phyloP scores from a whole-genome alignment of 2,797 vertebrate species.

The Carapus acus region DNA sequence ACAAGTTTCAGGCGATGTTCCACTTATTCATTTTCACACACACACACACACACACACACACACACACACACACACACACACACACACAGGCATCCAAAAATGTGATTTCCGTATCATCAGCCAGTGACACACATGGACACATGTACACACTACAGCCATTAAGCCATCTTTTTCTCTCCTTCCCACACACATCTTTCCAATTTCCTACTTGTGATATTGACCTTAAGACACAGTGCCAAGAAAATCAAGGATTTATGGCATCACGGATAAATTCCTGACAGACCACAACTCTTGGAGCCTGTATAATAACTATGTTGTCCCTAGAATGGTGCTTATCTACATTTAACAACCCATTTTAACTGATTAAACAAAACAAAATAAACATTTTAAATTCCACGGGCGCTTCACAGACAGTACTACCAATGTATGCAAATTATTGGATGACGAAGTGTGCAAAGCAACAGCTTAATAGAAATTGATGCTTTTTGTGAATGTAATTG shows the following conservation, averaged over 20 bases:
- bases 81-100: neutral
- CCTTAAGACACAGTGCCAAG: constrained; percentile 1
- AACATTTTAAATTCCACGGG: constrained; percentile 32
- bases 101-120: no score
- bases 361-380: constrained; percentile 54
- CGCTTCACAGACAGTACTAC: constrained; percentile 22
- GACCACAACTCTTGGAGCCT: constrained; percentile 31
- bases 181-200: constrained; percentile 23
- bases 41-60: constrained; percentile 7
- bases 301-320: constrained; percentile 36
- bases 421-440: constrained; percentile 17
- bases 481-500: constrained; percentile 41
- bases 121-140: neutral
- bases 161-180: constrained; percentile 28
- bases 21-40: neutral
- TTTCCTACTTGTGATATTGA: constrained; percentile 20
- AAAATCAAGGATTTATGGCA: constrained; percentile 31
- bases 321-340: constrained; percentile 48
- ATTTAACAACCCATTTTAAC: constrained; percentile 46
- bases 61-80: constrained; percentile 1
- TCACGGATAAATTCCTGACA: constrained; percentile 16
- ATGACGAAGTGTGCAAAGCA: constrained; percentile 20
- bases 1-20: neutral
- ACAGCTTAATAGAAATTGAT: constrained; percentile 30
- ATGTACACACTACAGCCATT: constrained; percentile 7